Evolutionary conservation across 2,888 invertebrate genomes (phyloP).

Genomic region (Crocallis elinguaria): DNA sequence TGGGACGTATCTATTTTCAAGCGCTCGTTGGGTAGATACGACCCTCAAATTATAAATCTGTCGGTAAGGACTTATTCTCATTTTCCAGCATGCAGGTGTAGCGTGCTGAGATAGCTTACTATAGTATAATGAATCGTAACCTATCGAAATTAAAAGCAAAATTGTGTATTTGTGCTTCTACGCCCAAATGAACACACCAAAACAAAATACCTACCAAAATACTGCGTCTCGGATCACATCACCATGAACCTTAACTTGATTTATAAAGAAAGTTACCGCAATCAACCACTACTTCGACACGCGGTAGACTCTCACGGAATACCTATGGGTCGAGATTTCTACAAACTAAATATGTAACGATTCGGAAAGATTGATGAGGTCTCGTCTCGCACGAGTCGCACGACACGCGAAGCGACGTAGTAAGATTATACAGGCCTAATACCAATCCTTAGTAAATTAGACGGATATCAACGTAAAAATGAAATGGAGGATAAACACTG

Average conservation of each 20-base stretch:
- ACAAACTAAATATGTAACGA: constrained; percentile 7
- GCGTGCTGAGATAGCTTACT: too few relatives aligned
- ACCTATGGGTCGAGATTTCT: constrained; percentile 14
- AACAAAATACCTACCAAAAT: too few relatives aligned
- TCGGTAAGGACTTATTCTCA: too few relatives aligned
- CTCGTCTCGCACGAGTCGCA: constrained; percentile 1
- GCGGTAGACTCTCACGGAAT: not conserved
- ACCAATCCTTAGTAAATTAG: not conserved
- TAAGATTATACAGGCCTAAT: not conserved
- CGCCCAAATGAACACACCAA: too few relatives aligned
- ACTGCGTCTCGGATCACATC: too few relatives aligned
- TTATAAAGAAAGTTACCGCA: constrained; percentile 15
- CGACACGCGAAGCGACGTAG: not conserved
- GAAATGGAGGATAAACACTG: not conserved
- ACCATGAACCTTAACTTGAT: constrained; percentile 2
- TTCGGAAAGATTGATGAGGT: constrained; percentile 22
- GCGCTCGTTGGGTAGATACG: too few relatives aligned
- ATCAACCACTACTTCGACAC: constrained; percentile 13
- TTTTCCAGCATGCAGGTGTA: too few relatives aligned
- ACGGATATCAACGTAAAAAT: not conserved
- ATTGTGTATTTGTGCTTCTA: too few relatives aligned
- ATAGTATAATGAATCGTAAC: too few relatives aligned
- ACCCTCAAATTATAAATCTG: too few relatives aligned
- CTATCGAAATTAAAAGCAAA: too few relatives aligned
- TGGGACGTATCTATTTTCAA: too few relatives aligned